A percentile compares a stretch with the other conserved stretches of the same genome.
phyloP scores from a whole-genome alignment of 2,888 invertebrate genomes.

The Choreutis nemorana region DNA sequence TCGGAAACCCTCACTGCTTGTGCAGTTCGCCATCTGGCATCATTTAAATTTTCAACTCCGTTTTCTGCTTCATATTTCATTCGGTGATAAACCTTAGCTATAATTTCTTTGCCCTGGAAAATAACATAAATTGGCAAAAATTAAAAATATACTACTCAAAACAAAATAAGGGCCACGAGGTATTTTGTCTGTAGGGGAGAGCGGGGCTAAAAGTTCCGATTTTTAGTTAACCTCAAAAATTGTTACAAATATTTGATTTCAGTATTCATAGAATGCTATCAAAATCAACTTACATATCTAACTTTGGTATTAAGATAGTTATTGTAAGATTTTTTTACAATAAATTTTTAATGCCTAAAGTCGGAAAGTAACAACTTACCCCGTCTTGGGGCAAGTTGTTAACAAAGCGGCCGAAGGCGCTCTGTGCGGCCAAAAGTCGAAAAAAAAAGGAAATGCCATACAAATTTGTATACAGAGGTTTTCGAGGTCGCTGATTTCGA shows the following conservation, averaged over 20 bases:
- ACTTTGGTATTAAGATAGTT: no score
- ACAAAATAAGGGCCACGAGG: no score
- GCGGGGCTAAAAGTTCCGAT: neutral
- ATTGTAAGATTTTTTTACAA: neutral
- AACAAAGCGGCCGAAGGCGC: neutral
- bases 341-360: neutral
- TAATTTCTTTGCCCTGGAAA: no score
- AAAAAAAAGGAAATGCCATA: no score
- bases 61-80: slow-evolving; percentile 7
- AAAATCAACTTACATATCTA: neutral
- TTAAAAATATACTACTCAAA: no score
- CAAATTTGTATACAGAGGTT: no score
- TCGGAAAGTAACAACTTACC: neutral
- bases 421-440: no score
- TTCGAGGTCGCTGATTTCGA: no score
- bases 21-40: no score
- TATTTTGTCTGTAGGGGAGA: neutral
- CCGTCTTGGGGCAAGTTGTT: neutral
- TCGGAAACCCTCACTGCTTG: no score
- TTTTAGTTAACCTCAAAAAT: neutral
- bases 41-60: slow-evolving; percentile 4
- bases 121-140: no score
- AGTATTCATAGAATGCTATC: neutral
- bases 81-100: no score
- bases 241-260: neutral